A percentile compares a stretch with the other conserved stretches of the same genome.
Conservation (phyloP, 2,113 vertebrate genomes). For the Dolichotis patagonum region DNA sequence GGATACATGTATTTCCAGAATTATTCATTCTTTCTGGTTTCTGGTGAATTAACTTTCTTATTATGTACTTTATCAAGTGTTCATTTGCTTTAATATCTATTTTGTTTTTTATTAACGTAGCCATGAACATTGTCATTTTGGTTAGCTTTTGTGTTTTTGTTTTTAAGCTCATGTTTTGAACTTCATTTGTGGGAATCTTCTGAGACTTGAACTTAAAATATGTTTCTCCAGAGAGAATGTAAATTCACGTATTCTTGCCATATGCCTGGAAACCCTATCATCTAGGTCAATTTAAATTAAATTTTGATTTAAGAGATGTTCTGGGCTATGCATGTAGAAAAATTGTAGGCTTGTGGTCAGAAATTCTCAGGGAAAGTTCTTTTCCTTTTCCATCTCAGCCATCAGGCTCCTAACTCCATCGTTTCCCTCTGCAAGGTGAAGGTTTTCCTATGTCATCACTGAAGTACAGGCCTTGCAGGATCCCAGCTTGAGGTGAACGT, state of each 20-base stretch:
- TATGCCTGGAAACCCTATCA: conserved; percentile 38
- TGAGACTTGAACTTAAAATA: conserved; percentile 43
- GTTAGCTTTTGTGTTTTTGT: background rate
- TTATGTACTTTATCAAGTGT: background rate
- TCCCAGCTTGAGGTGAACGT: background rate
- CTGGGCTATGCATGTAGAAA: background rate
- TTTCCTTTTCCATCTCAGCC: conserved; percentile 1
- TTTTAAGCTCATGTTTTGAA: conserved; percentile 56
- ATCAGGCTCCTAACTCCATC: background rate
- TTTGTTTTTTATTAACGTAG: background rate
- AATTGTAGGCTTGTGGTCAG: conserved; percentile 49
- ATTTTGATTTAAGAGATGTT: conserved; percentile 63
- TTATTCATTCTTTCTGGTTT: background rate
- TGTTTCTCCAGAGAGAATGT: conserved; percentile 28
- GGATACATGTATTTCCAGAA: background rate
- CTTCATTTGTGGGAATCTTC: conserved; percentile 49
- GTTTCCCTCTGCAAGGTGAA: background rate
- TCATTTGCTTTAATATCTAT: background rate
- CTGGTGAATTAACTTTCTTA: background rate
- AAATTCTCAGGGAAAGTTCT: conserved; percentile 47
- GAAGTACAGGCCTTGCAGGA: background rate
- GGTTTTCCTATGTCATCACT: background rate
- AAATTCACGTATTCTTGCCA: background rate
- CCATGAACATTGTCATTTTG: background rate
- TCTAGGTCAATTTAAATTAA: conserved; percentile 69